Evolutionary conservation across 2,888 invertebrate genomes (phyloP), one percentile per base, ranked within the genome.

Genomic region (Tricholauxania praeusta): DNA sequence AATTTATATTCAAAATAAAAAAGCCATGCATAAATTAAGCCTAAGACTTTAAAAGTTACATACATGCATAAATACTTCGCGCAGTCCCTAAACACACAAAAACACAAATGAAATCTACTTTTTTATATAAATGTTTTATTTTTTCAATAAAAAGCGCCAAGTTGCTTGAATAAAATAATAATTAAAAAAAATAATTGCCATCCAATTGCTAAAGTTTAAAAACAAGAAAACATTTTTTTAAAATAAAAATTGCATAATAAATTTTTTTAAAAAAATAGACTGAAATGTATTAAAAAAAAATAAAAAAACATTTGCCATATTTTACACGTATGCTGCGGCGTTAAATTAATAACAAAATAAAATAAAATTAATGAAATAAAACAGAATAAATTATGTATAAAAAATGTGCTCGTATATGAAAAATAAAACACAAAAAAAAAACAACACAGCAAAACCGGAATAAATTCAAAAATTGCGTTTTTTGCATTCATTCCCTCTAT

Each of bases 261-360:
- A 76, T 74, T 75, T 76, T 39, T 73, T 75, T 68, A 76, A 78
- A 77, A n/a, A 79, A 73, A 75, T 77, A 81, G 78, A 82, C 82
- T 82, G 79, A 80, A 80, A 79, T 80, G 80, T 82, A 75, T 75
- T 75, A 83, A 70, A 15, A 63, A 70, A 57, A n/a, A 66, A 52
- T 32, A 59, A 59, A 22, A 60, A 60, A 14, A 77, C 59, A 69
- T 73, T 68, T 69, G 73, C 73, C 73, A 73, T 73, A 68, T 74
- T 74, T 62, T 65, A 68, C 62, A 66, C 65, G 67, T 71, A 52
- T 64, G 66, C 68, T 72, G 68, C 67, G 72, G 63, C 67, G 60
- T 67, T 62, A 49, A 52, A 48, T 52, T 65, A 68, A 77, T 73
- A 76, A 77, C 55, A 75, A 74, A 70, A 69, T 67, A 53, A 28